A percentile compares a stretch with the other conserved stretches of the same genome.
Evolutionary conservation across 2,797 vertebrate genomes (phyloP).

Genomic region (Enteromius argenteus): DNA sequence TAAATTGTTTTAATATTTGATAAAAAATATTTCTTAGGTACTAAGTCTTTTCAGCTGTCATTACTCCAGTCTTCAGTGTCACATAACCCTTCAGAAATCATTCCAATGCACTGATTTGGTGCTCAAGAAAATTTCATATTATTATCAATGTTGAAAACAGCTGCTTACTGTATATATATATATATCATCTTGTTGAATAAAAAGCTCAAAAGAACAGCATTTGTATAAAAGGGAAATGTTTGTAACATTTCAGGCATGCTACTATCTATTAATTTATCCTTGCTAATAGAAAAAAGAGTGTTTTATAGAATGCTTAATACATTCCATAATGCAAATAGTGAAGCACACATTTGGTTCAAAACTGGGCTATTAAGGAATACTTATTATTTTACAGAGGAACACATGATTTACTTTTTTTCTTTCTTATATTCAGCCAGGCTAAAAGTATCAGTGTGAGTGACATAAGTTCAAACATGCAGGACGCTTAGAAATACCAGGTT

Average conservation of each 20-base stretch:
- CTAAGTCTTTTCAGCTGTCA: not conserved
- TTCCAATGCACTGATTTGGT: not conserved
- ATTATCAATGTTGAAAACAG: not conserved
- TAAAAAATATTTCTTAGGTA: not conserved
- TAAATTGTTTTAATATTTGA: not conserved
- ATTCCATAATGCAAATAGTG: not conserved
- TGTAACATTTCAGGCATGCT: too few relatives aligned
- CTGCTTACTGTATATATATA: too few relatives aligned
- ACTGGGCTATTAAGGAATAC: not conserved
- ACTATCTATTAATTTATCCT: too few relatives aligned
- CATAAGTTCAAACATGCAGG: slow-evolving; percentile 71
- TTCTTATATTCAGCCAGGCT: slow-evolving; percentile 40
- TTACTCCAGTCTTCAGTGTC: not conserved
- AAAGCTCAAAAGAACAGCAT: not conserved
- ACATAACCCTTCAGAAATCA: not conserved
- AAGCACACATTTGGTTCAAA: not conserved
- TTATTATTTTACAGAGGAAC: slow-evolving; percentile 7
- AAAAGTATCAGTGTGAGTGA: slow-evolving; percentile 50
- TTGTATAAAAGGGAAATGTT: not conserved
- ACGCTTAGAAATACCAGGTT: slow-evolving; percentile 42
- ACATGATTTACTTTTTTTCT: slow-evolving; percentile 49
- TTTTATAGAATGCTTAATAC: not conserved
- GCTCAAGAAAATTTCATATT: not conserved
- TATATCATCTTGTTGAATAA: not conserved
- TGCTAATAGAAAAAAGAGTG: not conserved